Evolutionary conservation across 2,888 invertebrate genomes (phyloP), one percentile per base, ranked within the genome.

Genomic region (Anoplius nigerrimus): DNA sequence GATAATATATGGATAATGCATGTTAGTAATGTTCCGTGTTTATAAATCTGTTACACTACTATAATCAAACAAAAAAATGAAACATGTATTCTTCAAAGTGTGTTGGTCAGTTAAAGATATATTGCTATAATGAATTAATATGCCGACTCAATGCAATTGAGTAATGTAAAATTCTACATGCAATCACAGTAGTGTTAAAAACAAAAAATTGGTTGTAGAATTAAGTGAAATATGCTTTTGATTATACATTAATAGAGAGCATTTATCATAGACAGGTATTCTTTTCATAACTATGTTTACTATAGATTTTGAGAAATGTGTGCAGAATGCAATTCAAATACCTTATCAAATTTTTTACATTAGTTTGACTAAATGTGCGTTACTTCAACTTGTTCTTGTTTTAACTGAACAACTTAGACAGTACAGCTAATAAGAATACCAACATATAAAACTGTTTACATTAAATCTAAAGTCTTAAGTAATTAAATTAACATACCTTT

Each of bases 401-500:
- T 58, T 58, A 58, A 78, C 65, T 72, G 68, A 84, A 81, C 80
- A 75, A 80, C 67, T 68, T 62, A 22, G 66, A 75, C 34, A 46
- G 16, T 69, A 66, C 45, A 52, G 64, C 64, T 56, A 65, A 65
- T 57, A 51, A 65, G n/a, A 65, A 60, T 53, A 51, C 16, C 55
- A 67, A 72, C 66, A 62, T 67, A 57, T 55, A 69, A 68, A 71
- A 57, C 74, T 72, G 56, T 57, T 76, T 71, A 58, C 63, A 76
- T 77, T 80, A 80, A 78, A 72, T 75, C 80, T 81, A 75, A 71
- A 75, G 79, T 78, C 79, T 73, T 68, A 72, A 69, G 79, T 69
- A 78, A 81, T 78, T 79, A 74, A 56, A 79, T 81, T 74, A 84
- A 93, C 94, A 92, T 93, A 97, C 97, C 95, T 98, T 98, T 93